Evolutionary conservation across 2,797 vertebrate genomes (phyloP).

Genomic region (Syngnathus acus): DNA sequence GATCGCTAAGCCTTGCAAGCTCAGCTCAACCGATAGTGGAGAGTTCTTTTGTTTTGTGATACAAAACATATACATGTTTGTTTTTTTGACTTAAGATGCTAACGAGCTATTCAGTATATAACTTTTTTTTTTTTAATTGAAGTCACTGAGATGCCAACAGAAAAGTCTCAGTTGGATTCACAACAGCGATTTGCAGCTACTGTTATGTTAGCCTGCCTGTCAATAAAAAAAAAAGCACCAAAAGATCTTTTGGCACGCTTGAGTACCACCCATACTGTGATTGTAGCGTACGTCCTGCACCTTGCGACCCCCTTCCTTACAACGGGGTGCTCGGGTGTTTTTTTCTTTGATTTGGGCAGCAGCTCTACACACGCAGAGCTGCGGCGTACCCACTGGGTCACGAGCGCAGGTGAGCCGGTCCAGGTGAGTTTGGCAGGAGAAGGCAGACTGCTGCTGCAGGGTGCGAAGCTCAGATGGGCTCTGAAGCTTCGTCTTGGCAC

Average conservation of each 20-base stretch:
- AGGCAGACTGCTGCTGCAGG: slow-evolving; percentile 42
- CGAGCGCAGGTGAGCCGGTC: slow-evolving; percentile 45
- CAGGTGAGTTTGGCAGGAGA: slow-evolving; percentile 66
- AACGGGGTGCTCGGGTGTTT: slow-evolving; percentile 23
- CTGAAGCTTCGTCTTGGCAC: slow-evolving; percentile 63
- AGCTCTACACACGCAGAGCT: slow-evolving; percentile 41
- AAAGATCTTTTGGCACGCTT: slow-evolving; percentile 34
- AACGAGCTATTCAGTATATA: not conserved
- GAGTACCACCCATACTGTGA: slow-evolving; percentile 18
- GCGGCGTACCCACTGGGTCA: slow-evolving; percentile 42
- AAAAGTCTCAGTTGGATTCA: not conserved
- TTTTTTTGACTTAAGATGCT: not conserved
- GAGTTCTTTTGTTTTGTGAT: slow-evolving; percentile 8
- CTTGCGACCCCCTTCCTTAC: slow-evolving; percentile 29
- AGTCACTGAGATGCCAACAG: not conserved
- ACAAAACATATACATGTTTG: not conserved
- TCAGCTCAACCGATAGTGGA: slow-evolving; percentile 36
- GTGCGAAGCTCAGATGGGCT: slow-evolving; percentile 47
- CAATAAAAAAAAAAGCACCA: slow-evolving; percentile 2
- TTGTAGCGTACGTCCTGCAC: slow-evolving; percentile 28
- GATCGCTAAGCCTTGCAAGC: slow-evolving; percentile 47
- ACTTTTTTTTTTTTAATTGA: not conserved
- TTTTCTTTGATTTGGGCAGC: slow-evolving; percentile 57
- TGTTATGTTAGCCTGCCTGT: slow-evolving; percentile 6
- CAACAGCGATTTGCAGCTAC: not conserved